phyloP scores from a whole-genome alignment of 2,888 invertebrate genomes.

The Biston betularia region DNA sequence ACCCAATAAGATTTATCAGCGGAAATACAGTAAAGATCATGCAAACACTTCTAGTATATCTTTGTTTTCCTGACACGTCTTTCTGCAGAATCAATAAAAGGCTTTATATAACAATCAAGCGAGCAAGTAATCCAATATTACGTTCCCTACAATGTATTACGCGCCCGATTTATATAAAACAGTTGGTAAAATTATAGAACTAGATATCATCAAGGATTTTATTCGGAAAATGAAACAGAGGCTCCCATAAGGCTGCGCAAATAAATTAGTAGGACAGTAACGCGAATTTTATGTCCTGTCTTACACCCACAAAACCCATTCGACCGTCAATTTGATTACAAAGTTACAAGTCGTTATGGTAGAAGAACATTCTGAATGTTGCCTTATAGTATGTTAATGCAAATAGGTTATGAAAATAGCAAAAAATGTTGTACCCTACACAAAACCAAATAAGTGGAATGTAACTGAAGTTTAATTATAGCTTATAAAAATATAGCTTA shows the following conservation, averaged over 20 bases:
- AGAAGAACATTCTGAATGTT: not conserved
- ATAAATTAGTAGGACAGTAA: not conserved
- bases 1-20: too few relatives aligned
- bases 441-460: too few relatives aligned
- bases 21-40: too few relatives aligned
- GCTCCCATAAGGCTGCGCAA: not conserved
- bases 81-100: constrained; percentile 14
- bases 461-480: too few relatives aligned
- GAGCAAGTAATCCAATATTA: constrained; percentile 25
- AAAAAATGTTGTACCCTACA: not conserved
- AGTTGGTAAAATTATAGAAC: not conserved
- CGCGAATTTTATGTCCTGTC: constrained; percentile 27
- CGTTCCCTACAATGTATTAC: constrained; percentile 15
- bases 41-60: not conserved
- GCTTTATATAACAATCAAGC: constrained; percentile 8
- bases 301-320: constrained; percentile 18
- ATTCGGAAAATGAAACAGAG: not conserved
- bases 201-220: not conserved
- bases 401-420: constrained; percentile 4
- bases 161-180: not conserved
- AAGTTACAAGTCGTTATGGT: constrained; percentile 14
- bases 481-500: too few relatives aligned
- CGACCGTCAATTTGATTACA: constrained; percentile 10
- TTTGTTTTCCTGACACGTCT: constrained; percentile 8
- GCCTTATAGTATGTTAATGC: not conserved